These are phyloP conservation scores for Sapajus apella DNA, from an alignment of 2,113 vertebrate species.

Conservation along the genomic window DNA sequence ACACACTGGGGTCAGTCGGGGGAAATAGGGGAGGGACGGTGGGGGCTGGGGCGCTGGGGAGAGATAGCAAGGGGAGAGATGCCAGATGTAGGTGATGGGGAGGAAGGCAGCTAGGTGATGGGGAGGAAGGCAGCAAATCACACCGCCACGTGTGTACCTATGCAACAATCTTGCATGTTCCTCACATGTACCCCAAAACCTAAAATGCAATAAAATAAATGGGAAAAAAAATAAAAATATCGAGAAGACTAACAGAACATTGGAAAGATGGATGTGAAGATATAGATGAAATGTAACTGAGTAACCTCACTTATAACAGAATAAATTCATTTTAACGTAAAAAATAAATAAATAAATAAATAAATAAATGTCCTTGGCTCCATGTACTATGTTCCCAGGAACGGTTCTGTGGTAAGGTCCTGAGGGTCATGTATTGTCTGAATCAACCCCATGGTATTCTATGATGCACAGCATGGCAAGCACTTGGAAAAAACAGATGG, in stretches of 20 bases:
- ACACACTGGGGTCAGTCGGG: no score
- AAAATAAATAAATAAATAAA: no score
- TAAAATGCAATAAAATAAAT: no score
- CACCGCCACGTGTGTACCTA: no score
- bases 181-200: no score
- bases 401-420: not conserved
- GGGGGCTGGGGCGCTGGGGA: no score
- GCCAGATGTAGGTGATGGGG: no score
- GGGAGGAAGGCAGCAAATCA: no score
- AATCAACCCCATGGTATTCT: not conserved
- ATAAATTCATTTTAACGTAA: not conserved
- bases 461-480: not conserved
- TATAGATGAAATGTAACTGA: not conserved
- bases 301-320: not conserved
- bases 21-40: no score
- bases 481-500: not conserved
- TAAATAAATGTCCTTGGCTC: not conserved
- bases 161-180: no score
- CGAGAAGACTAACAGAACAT: not conserved
- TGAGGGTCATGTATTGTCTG: not conserved
- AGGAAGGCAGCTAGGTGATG: no score
- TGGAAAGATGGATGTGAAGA: not conserved
- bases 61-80: no score
- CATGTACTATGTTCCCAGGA: not conserved
- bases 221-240: not conserved